Conservation (phyloP, 2,113 vertebrate genomes). For the Spermophilus dauricus region DNA sequence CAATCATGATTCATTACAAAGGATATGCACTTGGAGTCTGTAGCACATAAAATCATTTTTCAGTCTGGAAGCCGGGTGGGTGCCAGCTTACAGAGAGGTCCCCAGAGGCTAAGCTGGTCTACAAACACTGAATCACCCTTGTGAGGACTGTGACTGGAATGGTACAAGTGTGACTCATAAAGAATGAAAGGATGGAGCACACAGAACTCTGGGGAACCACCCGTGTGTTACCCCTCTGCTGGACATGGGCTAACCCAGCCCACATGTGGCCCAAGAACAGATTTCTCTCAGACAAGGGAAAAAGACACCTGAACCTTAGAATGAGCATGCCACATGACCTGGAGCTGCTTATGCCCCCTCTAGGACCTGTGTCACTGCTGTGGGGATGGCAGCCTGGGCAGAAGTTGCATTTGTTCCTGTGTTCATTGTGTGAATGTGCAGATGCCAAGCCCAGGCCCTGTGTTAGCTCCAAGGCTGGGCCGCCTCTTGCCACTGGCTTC, state of each 20-base stretch:
- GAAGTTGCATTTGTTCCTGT: neutral
- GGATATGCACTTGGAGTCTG: neutral
- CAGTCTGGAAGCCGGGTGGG: too few relatives aligned
- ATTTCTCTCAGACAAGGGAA: neutral
- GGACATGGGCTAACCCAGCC: neutral
- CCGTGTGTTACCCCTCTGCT: neutral
- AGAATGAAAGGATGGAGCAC: neutral
- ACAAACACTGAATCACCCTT: neutral
- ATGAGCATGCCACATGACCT: neutral
- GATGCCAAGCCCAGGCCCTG: accelerated
- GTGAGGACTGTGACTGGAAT: neutral
- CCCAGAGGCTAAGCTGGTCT: neutral
- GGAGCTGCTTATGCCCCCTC: neutral
- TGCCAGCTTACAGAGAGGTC: neutral
- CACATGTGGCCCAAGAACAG: neutral
- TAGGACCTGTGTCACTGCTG: neutral
- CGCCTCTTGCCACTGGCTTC: neutral
- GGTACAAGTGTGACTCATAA: accelerated
- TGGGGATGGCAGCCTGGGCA: neutral
- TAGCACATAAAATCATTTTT: neutral
- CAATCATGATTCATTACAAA: neutral
- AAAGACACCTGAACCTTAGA: neutral
- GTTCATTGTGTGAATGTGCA: neutral
- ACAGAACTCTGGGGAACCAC: too few relatives aligned
- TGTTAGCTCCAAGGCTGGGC: accelerated